phyloP scores from a whole-genome alignment of 2,888 invertebrate genomes.

The Neria commutata region DNA sequence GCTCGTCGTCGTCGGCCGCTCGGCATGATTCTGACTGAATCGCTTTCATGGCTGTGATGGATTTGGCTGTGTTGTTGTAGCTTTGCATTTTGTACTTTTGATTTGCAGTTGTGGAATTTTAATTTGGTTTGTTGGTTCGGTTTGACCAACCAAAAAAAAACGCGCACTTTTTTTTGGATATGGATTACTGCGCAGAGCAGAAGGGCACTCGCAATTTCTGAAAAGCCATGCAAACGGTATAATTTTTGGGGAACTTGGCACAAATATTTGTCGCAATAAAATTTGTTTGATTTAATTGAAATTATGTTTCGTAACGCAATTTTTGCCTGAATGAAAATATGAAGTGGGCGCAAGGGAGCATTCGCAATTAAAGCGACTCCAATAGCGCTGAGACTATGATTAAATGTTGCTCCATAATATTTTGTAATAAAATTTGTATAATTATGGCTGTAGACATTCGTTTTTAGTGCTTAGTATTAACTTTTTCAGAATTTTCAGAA shows the following conservation, averaged over 20 bases:
- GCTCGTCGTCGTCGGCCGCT: constrained; percentile 7
- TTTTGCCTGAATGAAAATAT: too few species aligned
- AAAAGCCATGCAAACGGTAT: constrained; percentile 19
- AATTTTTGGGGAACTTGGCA: constrained; percentile 12
- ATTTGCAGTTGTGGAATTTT: constrained; percentile 53
- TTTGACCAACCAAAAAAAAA: constrained; percentile 54
- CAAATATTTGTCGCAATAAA: too few species aligned
- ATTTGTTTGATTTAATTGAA: too few species aligned
- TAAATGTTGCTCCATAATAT: too few species aligned
- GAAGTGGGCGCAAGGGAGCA: too few species aligned
- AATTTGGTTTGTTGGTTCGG: constrained; percentile 54
- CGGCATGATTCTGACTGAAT: constrained; percentile 32
- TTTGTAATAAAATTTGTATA: too few species aligned
- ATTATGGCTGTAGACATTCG: too few species aligned
- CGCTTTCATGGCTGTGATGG: constrained; percentile 11
- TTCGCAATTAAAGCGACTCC: too few species aligned
- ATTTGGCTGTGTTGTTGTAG: constrained; percentile 5
- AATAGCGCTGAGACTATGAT: too few species aligned
- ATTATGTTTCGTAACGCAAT: too few species aligned
- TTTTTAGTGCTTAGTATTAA: too few species aligned
- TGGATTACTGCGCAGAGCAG: constrained; percentile 35
- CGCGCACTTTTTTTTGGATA: constrained; percentile 42
- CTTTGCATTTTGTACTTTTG: constrained; percentile 31
- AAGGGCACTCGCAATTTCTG: constrained; percentile 38
- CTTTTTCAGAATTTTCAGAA: too few species aligned